Base-by-base conservation (phyloP, 2,888 invertebrate genomes). In the Agrochola lota region DNA sequence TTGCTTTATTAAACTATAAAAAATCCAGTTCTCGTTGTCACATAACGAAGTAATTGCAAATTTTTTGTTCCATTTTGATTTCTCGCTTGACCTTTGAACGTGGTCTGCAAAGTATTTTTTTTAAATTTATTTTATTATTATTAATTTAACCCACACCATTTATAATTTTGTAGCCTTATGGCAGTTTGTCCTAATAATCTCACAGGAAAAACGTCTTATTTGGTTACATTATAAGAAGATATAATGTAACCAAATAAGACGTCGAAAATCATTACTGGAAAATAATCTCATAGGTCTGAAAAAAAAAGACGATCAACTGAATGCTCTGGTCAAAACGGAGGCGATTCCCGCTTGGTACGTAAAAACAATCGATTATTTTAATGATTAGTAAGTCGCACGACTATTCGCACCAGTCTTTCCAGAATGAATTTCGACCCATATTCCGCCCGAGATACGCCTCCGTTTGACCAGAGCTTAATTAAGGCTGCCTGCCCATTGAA, bases 301-400 rank as follows among this genome's bases (percentile, higher is more conserved):
- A 46, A 46, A 12, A 46, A 3, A 12, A 46, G 46, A 46, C 46
- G 4, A 46, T 46, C 12, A 46, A 46, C 3, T 12, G 4, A 46
- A 46, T 46, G 12, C 12, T 12, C 12, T 15, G 15, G 46, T 46
- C 12, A 46, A n/a, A 46, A 46, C 12, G 3, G 0, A 46, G 17
- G 5, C 17, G 0, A 17, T 17, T n/a, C 17, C 17, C 17, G 1
- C 5, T 6, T 17, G 9, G 1, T 1, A n/a, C 9, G 23, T 4
- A 23, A 12, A 46, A 26, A 3, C 17, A 46, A 26, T 20, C 43
- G 11, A 7, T 66, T 46, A 9, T 20, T 60, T 26, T 12, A 66
- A 66, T 66, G 2, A 26, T 20, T 26, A 26, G 6, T 3, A 66
- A 40, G 9, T 43, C 26, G 20, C 20, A 8, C 2, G 0, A 67